Evolutionary conservation across 2,888 invertebrate species (phyloP).

Genomic region (Epinotia bilunana): DNA sequence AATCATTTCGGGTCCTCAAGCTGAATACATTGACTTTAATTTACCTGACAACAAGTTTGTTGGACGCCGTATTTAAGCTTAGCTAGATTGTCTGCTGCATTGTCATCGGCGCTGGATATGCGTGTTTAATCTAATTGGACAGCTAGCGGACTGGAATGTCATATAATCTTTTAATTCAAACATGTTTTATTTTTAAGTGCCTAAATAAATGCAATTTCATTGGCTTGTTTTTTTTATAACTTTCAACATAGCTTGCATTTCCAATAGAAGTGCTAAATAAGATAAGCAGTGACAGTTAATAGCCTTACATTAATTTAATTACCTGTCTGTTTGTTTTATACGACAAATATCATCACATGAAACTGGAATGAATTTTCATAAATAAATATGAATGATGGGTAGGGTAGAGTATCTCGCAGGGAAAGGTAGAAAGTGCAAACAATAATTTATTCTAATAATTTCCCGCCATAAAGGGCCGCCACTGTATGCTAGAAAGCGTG

Average conservation of each 20-base stretch:
- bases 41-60: neutral
- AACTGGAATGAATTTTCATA: slow-evolving; percentile 32
- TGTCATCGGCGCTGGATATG: neutral
- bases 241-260: slow-evolving; percentile 5
- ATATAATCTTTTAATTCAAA: neutral
- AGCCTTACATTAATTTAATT: neutral
- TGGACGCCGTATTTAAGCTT: neutral
- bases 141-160: neutral
- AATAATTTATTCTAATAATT: slow-evolving; percentile 49
- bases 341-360: neutral
- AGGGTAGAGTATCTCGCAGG: slow-evolving; percentile 8
- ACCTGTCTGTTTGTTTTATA: slow-evolving; percentile 14
- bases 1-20: slow-evolving; percentile 15
- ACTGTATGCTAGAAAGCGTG: slow-evolving; percentile 33
- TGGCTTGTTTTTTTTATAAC: neutral
- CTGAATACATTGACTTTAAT: slow-evolving; percentile 5
- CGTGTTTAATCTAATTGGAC: slow-evolving; percentile 6
- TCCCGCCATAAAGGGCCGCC: slow-evolving; percentile 45
- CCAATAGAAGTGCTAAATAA: neutral
- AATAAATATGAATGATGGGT: slow-evolving; percentile 32
- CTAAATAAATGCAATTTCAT: neutral
- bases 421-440: slow-evolving; percentile 45
- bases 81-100: neutral
- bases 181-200: too few species aligned
- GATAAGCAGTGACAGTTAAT: slow-evolving; percentile 11